Percentiles rank a stretch among this genome's conserved stretches.
Evolutionary conservation across 1,140 invertebrate species (phyloP).

Genomic region (Hestina assimilis): DNA sequence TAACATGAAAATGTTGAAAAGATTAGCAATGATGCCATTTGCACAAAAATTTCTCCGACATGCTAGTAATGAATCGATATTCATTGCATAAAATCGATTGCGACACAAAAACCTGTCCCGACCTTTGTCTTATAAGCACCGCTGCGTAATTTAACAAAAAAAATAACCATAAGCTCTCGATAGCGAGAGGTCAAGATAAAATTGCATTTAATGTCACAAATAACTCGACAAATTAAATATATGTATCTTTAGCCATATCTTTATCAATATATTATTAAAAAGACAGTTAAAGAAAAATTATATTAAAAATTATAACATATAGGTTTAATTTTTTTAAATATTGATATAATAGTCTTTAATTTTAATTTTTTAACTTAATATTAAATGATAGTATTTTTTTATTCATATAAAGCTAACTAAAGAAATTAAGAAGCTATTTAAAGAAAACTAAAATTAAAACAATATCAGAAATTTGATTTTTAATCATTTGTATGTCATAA

Average conservation of each 20-base stretch:
- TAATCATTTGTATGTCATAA: constrained; percentile 37
- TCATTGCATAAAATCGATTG: constrained; percentile 61
- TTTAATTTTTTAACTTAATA: too few relatives aligned
- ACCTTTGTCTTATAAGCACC: constrained; percentile 57
- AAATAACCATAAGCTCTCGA: constrained; percentile 15
- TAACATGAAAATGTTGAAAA: constrained; percentile 18
- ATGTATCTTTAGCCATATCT: neutral
- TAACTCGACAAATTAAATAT: neutral
- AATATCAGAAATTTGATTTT: constrained; percentile 27
- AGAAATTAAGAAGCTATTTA: too few relatives aligned
- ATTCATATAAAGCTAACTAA: too few relatives aligned
- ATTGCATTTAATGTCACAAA: constrained; percentile 17
- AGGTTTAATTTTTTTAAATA: too few relatives aligned
- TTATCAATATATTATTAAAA: neutral
- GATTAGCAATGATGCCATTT: constrained; percentile 52
- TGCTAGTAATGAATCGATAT: constrained; percentile 50
- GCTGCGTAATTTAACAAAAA: constrained; percentile 27
- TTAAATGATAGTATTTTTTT: too few relatives aligned
- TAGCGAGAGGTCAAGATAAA: constrained; percentile 12
- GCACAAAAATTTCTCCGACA: constrained; percentile 47
- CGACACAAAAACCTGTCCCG: constrained; percentile 45
- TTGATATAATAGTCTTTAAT: too few relatives aligned
- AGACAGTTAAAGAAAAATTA: neutral
- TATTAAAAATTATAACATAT: neutral
- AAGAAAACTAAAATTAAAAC: neutral